Base-by-base conservation (phyloP, 2,113 vertebrate species). In the Ceuthmochares aereus region DNA sequence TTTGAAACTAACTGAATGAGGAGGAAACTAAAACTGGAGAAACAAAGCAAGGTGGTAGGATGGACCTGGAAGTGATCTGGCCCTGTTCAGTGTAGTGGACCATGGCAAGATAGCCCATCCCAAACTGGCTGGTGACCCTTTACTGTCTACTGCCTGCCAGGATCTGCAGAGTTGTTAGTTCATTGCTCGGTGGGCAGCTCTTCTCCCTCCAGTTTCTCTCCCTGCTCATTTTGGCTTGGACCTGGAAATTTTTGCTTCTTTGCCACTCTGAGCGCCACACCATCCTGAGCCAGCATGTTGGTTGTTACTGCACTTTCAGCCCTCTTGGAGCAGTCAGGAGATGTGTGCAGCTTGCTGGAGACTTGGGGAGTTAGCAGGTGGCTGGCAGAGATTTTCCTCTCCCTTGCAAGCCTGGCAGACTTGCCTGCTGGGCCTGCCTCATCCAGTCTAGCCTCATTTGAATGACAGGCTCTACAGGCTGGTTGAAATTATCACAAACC, bases 221-320 rank as follows among this genome's bases (percentile, higher is more conserved):
- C 26, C 27, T 42, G n/a, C 22, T 89, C 6, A 5, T 32, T 84
- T 83, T 80, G 34, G 10, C 37, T 89, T 49, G 9, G 20, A 37
- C 29, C 40, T 30, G 9, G 37, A 68, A 64, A 59, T 77, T 58
- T 20, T 43, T 81, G 37, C 18, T 76, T 25, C 63, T 78, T 64
- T 73, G 23, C 54, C 21, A 9, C 30, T 63, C 14, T 22, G 58
- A 25, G 47, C 7, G n/a, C 51, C 13, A 13, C 59, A 59, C 18
- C 54, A 68, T 40, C 29, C 49, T 5, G 4, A 45, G 68, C 25
- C 63, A 42, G 0, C 0, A 5, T 63, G 36, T 43, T 49, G n/a
- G 29, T 67, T 80, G 10, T 56, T 51, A 52, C 12, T 56, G 32
- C 2, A 0, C 29, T 67, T 70, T 42, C 22, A 62, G 62, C 36